Evolutionary conservation across 2,797 vertebrate genomes (phyloP).

Genomic region (Scyliorhinus canicula): DNA sequence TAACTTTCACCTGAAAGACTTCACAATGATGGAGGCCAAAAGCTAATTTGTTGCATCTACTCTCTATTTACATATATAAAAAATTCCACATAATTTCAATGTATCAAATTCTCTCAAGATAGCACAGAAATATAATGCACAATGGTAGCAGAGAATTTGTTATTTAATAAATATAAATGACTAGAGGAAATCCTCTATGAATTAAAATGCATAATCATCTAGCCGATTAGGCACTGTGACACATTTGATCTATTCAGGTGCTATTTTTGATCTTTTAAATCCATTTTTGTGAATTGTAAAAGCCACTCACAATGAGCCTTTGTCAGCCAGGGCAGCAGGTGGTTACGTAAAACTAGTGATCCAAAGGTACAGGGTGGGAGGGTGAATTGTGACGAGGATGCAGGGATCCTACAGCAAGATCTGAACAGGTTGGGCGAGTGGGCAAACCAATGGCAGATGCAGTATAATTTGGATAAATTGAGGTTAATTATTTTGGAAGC

Average conservation of each 20-base stretch:
- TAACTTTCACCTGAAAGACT: neutral
- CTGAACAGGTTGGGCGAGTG: too few species aligned
- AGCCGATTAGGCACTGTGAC: neutral
- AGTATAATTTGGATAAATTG: too few species aligned
- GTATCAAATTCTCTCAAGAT: neutral
- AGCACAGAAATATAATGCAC: constrained; percentile 14
- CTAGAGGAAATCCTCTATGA: neutral
- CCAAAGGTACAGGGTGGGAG: too few species aligned
- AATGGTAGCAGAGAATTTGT: neutral
- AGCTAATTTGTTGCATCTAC: neutral
- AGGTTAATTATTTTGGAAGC: too few species aligned
- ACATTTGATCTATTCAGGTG: neutral
- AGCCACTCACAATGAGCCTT: neutral
- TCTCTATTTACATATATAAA: neutral
- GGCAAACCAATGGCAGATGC: too few species aligned
- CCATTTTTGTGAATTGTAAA: neutral
- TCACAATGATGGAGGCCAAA: neutral
- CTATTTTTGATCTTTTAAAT: neutral
- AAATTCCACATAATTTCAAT: neutral
- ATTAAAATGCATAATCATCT: neutral
- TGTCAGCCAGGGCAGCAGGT: neutral
- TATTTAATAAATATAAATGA: neutral
- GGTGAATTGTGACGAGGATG: too few species aligned
- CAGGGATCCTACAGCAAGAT: too few species aligned
- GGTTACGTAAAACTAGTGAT: neutral